Base-by-base conservation (phyloP, 2,113 vertebrate genomes). In the Cephalopterus ornatus region DNA sequence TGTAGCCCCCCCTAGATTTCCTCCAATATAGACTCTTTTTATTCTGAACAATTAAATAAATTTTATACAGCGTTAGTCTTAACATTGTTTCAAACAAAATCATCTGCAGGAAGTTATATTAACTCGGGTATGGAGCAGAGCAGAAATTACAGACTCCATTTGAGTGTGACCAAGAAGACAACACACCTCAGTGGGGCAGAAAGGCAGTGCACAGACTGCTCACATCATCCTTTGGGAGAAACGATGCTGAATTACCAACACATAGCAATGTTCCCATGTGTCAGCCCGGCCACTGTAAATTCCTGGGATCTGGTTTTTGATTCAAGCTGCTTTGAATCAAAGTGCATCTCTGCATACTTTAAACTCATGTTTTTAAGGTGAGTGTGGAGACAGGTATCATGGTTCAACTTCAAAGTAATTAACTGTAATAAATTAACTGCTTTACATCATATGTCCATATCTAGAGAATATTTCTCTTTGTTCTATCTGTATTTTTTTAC, bases 201-300 rank as follows among this genome's bases (percentile, higher is more conserved):
- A 67, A 65, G 59, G 53, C 35, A 56, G 27, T 12, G 75, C 32
- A 78, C 52, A 61, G 41, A 65, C 27, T 22, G 72, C 59, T 56
- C 28, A 21, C 33, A 39, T 37, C 44, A 66, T 2, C 28, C 22
- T 63, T 35, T 16, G 33, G 27, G n/a, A 71, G 30, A 21, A 89
- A 89, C 4, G 5, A 44, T 56, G 27, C 28, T 71, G 55, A 70
- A 62, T 37, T 91, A 62, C 37, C 52, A 65, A 39, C 55, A 62
- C 37, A 42, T 0, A 47, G 35, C 19, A 63, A 53, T 0, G 0
- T 14, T 79, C 55, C 21, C 32, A 23, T 8, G 22, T 39, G 21
- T 23, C 59, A 88, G 44, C 19, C 67, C 70, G 79, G 59, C 68
- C 50, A 68, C 1, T 59, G 66, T 19, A 41, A 83, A 72, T 35